Base-by-base conservation (phyloP, 2,888 invertebrate genomes). In the Euplexia lucipara region DNA sequence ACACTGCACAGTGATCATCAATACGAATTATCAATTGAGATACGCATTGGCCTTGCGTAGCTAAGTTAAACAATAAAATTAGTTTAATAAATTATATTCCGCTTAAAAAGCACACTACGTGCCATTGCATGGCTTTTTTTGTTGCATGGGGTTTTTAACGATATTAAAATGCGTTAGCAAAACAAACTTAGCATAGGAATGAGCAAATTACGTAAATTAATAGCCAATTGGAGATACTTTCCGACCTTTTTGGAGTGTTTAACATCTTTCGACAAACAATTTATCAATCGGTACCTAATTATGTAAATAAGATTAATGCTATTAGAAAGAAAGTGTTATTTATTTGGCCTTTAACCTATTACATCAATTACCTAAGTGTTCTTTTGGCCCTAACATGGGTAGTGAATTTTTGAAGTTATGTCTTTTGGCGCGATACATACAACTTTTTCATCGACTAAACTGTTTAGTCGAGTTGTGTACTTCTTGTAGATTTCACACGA, bases 131-230 rank as follows among this genome's bases (percentile, higher is more conserved):
- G 5, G 22, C 3, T 35, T 30, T 45, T 45, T 3, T 14, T 10
- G 9, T 30, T 39, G 5, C 10, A 41, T 7, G 10, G 5, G 22
- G 12, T 32, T 26, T n/a, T 64, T n/a, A 1, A 44, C 14, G 37
- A 39, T 45, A 56, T 32, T 44, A 48, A 18, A 48, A 53, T 48
- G 26, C 20, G 3, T 34, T 42, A 22, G 6, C 37, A 30, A 39
- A 37, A 14, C 16, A 9, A 53, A 30, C 22, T 35, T 30, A 22
- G 68, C 67, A 73, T 57, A 44, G 26, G 12, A 67, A 70, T 66
- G 42, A 30, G 37, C 18, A 20, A 51, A 65, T 70, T 70, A 70
- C 42, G 70, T 35, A 58, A 73, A 57, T 66, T 30, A 30, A 70
- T 70, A 0, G 35, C 51, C 49, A 18, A 45, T 65, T 32, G 18